These are phyloP conservation scores for Pseudoatta argentina DNA, from an alignment of 1,140 invertebrate species.

Conservation along the genomic window DNA sequence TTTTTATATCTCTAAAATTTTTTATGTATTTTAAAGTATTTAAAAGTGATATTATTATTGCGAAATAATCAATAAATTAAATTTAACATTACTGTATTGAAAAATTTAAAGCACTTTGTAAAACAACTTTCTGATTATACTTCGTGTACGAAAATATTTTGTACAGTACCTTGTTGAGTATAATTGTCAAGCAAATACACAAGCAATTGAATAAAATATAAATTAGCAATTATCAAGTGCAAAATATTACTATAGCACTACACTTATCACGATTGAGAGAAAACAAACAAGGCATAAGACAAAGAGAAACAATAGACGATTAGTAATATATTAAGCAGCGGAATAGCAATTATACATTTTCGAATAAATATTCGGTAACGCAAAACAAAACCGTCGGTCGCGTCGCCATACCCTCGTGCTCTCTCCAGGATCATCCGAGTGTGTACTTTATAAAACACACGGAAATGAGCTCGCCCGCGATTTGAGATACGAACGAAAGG, in stretches of 20 bases:
- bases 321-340: neutral
- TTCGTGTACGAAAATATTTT: neutral
- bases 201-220: neutral
- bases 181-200: neutral
- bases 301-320: constrained; percentile 3
- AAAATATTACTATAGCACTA: neutral
- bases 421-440: neutral
- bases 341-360: neutral
- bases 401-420: neutral
- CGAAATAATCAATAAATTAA: constrained; percentile 2
- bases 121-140: neutral
- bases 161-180: neutral
- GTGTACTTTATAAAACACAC: neutral
- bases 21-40: neutral
- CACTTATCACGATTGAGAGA: neutral
- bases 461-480: neutral
- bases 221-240: neutral
- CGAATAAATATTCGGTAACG: neutral
- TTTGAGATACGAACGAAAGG: constrained; percentile 27
- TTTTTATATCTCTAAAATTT: neutral
- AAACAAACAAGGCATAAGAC: neutral
- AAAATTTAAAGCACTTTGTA: neutral
- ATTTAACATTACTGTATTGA: neutral
- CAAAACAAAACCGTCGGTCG: neutral
- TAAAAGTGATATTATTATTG: neutral